Base-by-base conservation (phyloP, 2,888 invertebrate genomes). In the Deilephila porcellus region DNA sequence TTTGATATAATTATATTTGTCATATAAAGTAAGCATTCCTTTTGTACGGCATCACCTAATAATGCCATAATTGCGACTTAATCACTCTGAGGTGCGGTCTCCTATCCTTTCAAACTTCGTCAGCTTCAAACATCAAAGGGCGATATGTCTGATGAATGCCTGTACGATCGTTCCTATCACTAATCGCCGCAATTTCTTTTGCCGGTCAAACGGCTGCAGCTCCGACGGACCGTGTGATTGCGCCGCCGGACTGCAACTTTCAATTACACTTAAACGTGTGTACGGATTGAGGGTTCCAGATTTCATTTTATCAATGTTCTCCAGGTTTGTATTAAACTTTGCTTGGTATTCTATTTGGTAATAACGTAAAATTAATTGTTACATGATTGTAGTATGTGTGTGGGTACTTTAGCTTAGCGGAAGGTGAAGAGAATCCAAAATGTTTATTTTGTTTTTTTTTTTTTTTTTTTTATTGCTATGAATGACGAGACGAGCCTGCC, bases 171-270 rank as follows among this genome's bases (percentile, higher is more conserved):
- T 67, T 25, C 52, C 67, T 67, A 29, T 52, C 25, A 52, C 45
- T 52, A 52, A 25, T 67, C 45, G 29, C 67, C 25, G 45, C 67
- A 67, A 52, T 52, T 29, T 67, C 67, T 67, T 67, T 67, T 52
- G 67, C 52, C 67, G 67, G 67, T 52, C 67, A 67, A 25, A 67
- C 45, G 67, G 52, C 45, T 45, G 20, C 25, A 67, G 64, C 64
- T n/a, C 52, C 70, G 60, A 4, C 53, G 53, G 29, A 17, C 32
- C 70, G 70, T 60, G 19, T 73, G 73, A 73, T 73, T 73, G 73
- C 62, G 59, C n/a, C 60, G 53, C 53, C 63, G 62, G 72, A 20
- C n/a, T 73, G 70, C 73, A 70, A 45, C 62, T 70, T 73, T 34
- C 70, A 70, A 70, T 70, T 72, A 72, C 70, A 7, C 56, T 63